Conservation (phyloP, 2,888 invertebrate genomes). For the Silvanus unidentatus region DNA sequence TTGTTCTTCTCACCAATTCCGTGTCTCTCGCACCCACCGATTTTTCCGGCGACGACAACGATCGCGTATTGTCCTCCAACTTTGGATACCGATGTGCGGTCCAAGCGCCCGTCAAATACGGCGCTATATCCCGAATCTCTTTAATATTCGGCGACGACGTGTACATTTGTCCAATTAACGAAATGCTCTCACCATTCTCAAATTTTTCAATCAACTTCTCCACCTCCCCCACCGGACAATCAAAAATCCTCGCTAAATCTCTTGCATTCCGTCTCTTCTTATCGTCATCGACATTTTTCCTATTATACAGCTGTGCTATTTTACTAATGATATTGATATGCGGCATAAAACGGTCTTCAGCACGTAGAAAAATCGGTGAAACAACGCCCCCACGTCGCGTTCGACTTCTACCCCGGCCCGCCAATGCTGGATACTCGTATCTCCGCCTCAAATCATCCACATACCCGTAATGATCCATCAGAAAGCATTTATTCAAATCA, state of each 20-base stretch:
- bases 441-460: conserved; percentile 57
- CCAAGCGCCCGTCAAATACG: conserved; percentile 74
- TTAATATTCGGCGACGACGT: conserved; percentile 75
- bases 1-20: conserved; percentile 39
- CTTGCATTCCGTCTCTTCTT: conserved; percentile 33
- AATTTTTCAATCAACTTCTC: conserved; percentile 67
- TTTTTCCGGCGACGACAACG: conserved; percentile 52
- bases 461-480: conserved; percentile 48
- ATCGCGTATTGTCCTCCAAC: conserved; percentile 61
- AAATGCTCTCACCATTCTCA: conserved; percentile 52
- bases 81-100: conserved; percentile 73
- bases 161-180: conserved; percentile 70
- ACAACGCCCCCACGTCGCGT: conserved; percentile 47
- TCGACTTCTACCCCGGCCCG: conserved; percentile 49
- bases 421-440: conserved; percentile 51
- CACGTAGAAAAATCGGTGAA: conserved; percentile 61
- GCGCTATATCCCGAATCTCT: conserved; percentile 70
- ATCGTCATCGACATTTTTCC: conserved; percentile 33
- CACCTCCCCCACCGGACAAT: conserved; percentile 60
- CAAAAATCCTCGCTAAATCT: conserved; percentile 40
- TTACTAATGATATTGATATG: conserved; percentile 88
- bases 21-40: conserved; percentile 30
- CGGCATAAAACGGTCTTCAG: conserved; percentile 74
- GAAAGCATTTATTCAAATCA: conserved; percentile 59
- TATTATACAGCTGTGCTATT: conserved; percentile 55